Percentiles rank a stretch among this genome's conserved stretches.
Evolutionary conservation across 2,888 invertebrate genomes (phyloP).

Genomic region (Boloria selene): DNA sequence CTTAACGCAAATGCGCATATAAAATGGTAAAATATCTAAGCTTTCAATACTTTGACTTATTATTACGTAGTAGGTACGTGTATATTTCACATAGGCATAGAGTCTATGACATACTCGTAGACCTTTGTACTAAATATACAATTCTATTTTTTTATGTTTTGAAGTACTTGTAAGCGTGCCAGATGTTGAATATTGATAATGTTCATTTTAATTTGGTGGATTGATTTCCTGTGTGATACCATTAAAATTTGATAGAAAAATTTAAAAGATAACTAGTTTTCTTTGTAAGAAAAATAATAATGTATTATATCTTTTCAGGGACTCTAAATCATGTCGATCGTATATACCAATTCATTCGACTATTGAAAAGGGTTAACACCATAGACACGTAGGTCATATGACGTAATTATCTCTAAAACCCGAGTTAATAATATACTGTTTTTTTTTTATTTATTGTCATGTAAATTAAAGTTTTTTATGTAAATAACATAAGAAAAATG

Average conservation of each 20-base stretch:
- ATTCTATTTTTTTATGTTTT: not conserved
- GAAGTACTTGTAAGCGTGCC: no score
- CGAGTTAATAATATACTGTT: not conserved
- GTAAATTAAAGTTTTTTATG: not conserved
- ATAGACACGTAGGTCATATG: not conserved
- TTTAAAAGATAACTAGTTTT: no score
- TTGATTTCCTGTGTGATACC: not conserved
- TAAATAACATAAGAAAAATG: no score
- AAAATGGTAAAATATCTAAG: slow-evolving; percentile 49
- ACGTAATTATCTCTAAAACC: not conserved
- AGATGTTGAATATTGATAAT: no score
- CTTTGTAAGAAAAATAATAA: not conserved
- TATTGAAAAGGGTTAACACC: slow-evolving; percentile 39
- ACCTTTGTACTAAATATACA: not conserved
- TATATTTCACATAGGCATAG: no score
- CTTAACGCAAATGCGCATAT: slow-evolving; percentile 51
- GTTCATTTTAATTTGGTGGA: no score
- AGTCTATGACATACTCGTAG: no score
- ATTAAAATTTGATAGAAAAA: not conserved
- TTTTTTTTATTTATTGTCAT: not conserved
- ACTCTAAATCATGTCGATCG: slow-evolving; percentile 64
- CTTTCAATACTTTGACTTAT: not conserved
- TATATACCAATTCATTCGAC: slow-evolving; percentile 65
- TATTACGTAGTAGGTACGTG: no score
- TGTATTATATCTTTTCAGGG: no score